Conservation (phyloP, 2,888 invertebrate genomes). For the Oscheius onirici region DNA sequence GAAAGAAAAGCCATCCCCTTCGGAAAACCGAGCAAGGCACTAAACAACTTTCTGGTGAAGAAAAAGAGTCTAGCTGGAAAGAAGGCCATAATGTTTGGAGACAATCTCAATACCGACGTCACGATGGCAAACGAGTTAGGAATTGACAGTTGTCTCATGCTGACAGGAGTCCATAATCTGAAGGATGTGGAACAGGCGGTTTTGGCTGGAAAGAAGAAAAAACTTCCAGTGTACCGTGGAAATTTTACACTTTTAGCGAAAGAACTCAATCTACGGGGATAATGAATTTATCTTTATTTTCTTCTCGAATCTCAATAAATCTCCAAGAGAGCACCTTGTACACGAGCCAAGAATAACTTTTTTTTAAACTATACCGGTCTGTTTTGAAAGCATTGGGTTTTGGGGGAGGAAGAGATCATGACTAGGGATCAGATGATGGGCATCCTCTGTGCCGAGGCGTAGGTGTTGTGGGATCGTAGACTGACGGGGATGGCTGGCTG, state of each 20-base stretch:
- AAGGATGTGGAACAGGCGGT: not conserved
- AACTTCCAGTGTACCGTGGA: not conserved
- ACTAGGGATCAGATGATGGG: conserved; percentile 24
- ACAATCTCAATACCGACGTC: conserved; percentile 17
- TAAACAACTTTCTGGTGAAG: not conserved
- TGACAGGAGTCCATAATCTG: conserved; percentile 12
- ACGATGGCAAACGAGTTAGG: conserved; percentile 15
- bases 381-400: not conserved
- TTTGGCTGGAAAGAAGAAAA: not conserved
- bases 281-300: not conserved
- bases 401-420: not conserved
- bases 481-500: conserved; percentile 51
- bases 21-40: conserved; percentile 5
- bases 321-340: not conserved
- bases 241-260: conserved; percentile 14
- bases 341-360: not conserved
- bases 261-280: not conserved
- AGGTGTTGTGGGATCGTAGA: conserved; percentile 46
- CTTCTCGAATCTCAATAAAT: not conserved
- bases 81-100: conserved; percentile 28
- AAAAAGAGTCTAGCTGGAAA: not conserved
- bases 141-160: conserved; percentile 21
- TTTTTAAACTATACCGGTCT: not conserved
- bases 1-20: conserved; percentile 5
- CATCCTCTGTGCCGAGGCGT: conserved; percentile 38